A percentile compares a stretch with the other conserved stretches of the same genome.
Evolutionary conservation across 2,888 invertebrate species (phyloP).

Genomic region (Muschampia plurimacula): DNA sequence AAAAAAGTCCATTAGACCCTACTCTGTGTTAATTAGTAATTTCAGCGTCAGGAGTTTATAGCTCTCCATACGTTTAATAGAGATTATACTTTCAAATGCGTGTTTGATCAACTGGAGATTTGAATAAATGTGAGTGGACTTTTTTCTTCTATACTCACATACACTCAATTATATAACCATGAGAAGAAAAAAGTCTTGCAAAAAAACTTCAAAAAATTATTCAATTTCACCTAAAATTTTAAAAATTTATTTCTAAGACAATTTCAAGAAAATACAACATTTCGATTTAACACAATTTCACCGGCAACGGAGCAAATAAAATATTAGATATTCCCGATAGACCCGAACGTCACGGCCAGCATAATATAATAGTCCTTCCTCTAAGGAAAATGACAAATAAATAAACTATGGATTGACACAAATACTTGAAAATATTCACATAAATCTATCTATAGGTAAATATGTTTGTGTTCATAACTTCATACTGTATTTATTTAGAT

Average conservation of each 20-base stretch:
- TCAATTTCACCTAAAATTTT: background rate
- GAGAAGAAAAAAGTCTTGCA: too few relatives aligned
- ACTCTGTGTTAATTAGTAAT: background rate
- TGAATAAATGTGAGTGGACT: too few relatives aligned
- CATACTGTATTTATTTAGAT: background rate
- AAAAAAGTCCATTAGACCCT: background rate
- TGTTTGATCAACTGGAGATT: too few relatives aligned
- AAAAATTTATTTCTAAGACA: background rate
- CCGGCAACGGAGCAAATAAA: constrained; percentile 7
- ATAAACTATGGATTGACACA: constrained; percentile 3
- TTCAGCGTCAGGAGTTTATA: background rate
- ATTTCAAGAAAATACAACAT: too few relatives aligned
- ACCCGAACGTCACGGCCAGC: constrained; percentile 4
- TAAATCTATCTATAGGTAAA: background rate
- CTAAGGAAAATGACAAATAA: background rate
- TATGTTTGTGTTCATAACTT: too few relatives aligned
- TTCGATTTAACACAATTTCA: background rate
- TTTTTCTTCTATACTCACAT: too few relatives aligned
- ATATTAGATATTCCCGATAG: background rate
- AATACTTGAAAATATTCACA: background rate
- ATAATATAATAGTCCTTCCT: too few relatives aligned
- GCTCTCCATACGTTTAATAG: background rate
- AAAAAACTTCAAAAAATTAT: too few relatives aligned
- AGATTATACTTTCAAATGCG: too few relatives aligned
- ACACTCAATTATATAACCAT: too few relatives aligned